Evolutionary conservation across 2,888 invertebrate genomes (phyloP).

Genomic region (Amphiduros pacificus): DNA sequence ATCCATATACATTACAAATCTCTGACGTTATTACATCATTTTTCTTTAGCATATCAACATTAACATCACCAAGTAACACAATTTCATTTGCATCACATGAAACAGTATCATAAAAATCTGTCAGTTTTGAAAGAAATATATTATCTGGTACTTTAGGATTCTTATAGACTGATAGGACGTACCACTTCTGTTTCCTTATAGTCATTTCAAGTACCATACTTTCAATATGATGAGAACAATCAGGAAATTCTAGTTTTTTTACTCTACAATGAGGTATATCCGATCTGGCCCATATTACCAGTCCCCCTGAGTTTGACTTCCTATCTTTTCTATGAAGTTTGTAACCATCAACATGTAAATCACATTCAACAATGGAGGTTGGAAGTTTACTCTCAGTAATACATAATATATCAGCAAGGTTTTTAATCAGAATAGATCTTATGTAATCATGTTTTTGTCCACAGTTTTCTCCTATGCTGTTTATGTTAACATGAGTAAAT

Average conservation of each 20-base stretch:
- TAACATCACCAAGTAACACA: neutral
- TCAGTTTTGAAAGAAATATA: neutral
- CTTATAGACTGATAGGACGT: neutral
- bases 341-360: neutral
- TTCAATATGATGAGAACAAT: neutral
- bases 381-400: neutral
- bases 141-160: neutral
- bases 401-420: neutral
- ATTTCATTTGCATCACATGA: neutral
- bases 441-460: neutral
- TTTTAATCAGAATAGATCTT: neutral
- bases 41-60: neutral
- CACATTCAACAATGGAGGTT: neutral
- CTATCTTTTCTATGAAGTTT: neutral
- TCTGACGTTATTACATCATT: neutral
- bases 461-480: neutral
- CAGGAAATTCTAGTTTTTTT: neutral
- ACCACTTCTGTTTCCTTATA: neutral
- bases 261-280: neutral
- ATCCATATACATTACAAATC: neutral
- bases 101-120: neutral
- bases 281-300: neutral
- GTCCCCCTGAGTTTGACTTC: neutral
- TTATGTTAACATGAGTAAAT: neutral
- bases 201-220: neutral